Evolutionary conservation across 2,797 vertebrate genomes (phyloP), one percentile per base, ranked within the genome.

Genomic region (Mergus octosetaceus): DNA sequence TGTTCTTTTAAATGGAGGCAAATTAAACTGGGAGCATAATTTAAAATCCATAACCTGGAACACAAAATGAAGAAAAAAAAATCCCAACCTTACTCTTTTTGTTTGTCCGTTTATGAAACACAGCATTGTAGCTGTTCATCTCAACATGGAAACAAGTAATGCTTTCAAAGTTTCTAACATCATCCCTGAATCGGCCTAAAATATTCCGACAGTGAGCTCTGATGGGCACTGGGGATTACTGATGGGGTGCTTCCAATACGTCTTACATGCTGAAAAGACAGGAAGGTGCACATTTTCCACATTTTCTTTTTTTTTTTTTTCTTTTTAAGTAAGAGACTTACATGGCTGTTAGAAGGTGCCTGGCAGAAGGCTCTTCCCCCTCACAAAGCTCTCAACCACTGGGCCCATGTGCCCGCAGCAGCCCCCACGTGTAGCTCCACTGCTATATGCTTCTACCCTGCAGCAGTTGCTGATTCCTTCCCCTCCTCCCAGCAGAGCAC

Each of bases 401-500:
- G 25, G 7, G 24, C 16, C n/a, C 49, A 73, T 12, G 7, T 32
- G 90, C 16, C 41, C 12, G 27, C 25, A 36, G 19, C 2, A 3
- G 62, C 34, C 28, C 20, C 43, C 58, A 60, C n/a, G 47, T 1
- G 2, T 32, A 9, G 1, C 27, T 68, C 18, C 32, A 36, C 11
- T 10, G 41, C 68, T 77, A 62, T 47, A 74, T 2, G 10, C 70
- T 80, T 87, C 28, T 51, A 68, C 27, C 38, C 61, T 27, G 38
- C 53, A 89, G 70, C 6, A 70, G n/a, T 72, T 75, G 57, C 49
- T 38, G 75, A 77, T 73, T 93, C 88, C 69, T 64, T 75, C 36
- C 66, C 57, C 62, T 88, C 38, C 69, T 93, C 75, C 64, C 89
- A 93, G 51, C 22, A 81, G n/a, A 94, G 75, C 65, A 88, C 38